Evolutionary conservation across 2,888 invertebrate species (phyloP).

Genomic region (Lobophora halterata): DNA sequence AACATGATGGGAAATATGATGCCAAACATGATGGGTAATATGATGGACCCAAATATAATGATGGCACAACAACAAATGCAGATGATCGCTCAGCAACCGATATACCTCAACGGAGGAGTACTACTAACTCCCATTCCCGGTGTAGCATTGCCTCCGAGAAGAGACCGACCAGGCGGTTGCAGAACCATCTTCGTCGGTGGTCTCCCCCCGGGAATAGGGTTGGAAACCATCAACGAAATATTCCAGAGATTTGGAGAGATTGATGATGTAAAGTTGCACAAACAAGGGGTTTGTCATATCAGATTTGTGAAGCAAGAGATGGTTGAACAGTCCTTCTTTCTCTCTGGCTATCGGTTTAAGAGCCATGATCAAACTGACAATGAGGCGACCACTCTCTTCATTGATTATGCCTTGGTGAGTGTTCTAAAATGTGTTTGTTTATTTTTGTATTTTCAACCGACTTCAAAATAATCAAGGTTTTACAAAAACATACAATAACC

Average conservation of each 20-base stretch:
- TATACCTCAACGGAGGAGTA: constrained; percentile 85
- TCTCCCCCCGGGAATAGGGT: constrained; percentile 90
- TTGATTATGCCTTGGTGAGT: constrained; percentile 89
- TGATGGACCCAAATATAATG: constrained; percentile 82
- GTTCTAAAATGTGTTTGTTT: neutral
- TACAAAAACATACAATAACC: too few species aligned
- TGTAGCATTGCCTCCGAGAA: constrained; percentile 49
- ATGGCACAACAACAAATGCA: constrained; percentile 50
- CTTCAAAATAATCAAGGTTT: too few species aligned
- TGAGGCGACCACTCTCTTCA: constrained; percentile 89
- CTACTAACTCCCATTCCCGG: constrained; percentile 92
- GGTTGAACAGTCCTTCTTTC: constrained; percentile 91
- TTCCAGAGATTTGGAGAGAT: constrained; percentile 86
- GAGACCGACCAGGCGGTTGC: constrained; percentile 81
- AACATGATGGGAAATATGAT: constrained; percentile 34
- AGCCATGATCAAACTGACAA: constrained; percentile 86
- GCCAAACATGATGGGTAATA: constrained; percentile 60
- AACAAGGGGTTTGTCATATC: constrained; percentile 95
- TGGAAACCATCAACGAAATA: constrained; percentile 91
- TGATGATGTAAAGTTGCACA: constrained; percentile 84
- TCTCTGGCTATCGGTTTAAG: constrained; percentile 89
- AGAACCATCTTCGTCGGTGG: constrained; percentile 96
- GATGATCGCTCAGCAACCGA: constrained; percentile 42
- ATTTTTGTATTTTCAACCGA: too few species aligned
- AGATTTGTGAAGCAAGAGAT: constrained; percentile 89